Percentiles rank a stretch among this genome's conserved stretches.
Evolutionary conservation across 37 sponge, comb jelly and placozoan genomes (phyloP).

Genomic region (Geodia barretti): DNA sequence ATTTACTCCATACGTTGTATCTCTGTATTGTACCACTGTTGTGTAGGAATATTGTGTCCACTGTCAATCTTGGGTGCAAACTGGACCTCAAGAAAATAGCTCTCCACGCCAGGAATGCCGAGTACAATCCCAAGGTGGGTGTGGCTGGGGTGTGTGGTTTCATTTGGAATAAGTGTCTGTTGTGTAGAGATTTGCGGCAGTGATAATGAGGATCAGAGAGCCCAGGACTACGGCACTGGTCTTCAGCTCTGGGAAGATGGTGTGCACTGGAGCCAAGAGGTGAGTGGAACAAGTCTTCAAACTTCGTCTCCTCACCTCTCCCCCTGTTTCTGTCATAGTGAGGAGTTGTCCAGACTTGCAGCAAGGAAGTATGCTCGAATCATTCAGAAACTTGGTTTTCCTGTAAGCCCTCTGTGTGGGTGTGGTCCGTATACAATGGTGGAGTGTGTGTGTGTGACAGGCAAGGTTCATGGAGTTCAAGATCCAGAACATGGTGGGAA

Average conservation of each 20-base stretch:
- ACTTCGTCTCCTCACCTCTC: background rate
- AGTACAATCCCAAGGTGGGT: slow-evolving; percentile 96
- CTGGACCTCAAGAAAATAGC: slow-evolving; percentile 97
- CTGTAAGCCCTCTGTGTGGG: slow-evolving; percentile 41
- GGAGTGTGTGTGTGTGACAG: slow-evolving; percentile 11
- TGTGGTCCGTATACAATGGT: background rate
- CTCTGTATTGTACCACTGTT: background rate
- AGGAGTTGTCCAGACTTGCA: slow-evolving; percentile 92
- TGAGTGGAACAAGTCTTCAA: background rate
- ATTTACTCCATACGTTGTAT: background rate
- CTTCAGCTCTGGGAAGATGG: slow-evolving; percentile 99
- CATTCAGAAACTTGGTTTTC: slow-evolving; percentile 98
- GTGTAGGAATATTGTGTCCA: slow-evolving; percentile 96
- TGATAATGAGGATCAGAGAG: slow-evolving; percentile 98
- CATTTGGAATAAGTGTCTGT: background rate
- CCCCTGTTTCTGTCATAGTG: slow-evolving; percentile 50
- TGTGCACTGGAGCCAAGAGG: slow-evolving; percentile 99
- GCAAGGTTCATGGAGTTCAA: slow-evolving; percentile 97
- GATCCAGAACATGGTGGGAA: slow-evolving; percentile 99
- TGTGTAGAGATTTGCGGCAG: slow-evolving; percentile 97
- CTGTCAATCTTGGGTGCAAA: slow-evolving; percentile 93
- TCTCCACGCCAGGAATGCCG: slow-evolving; percentile 97
- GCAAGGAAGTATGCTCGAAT: slow-evolving; percentile 98
- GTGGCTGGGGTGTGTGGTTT: background rate
- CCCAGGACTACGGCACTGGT: slow-evolving; percentile 98